A percentile compares a stretch with the other conserved stretches of the same genome.
Evolutionary conservation across 2,113 vertebrate species (phyloP).

Genomic region (Scalopus aquaticus): DNA sequence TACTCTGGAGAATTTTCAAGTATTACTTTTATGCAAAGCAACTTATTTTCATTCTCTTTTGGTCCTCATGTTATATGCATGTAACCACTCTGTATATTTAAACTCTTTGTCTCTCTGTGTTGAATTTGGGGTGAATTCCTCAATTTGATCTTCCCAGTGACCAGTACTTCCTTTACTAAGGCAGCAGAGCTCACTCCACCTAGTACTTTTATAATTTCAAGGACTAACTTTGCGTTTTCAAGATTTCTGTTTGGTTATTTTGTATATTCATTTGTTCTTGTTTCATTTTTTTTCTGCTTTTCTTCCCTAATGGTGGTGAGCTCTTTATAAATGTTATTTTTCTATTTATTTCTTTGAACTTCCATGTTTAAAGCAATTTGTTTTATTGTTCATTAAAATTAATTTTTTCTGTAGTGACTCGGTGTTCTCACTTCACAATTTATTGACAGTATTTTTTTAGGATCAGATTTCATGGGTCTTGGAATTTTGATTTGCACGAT

Average conservation of each 20-base stretch:
- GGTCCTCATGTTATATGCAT: background rate
- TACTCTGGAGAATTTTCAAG: constrained; percentile 3
- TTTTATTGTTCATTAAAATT: constrained; percentile 34
- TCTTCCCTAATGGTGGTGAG: background rate
- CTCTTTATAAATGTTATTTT: background rate
- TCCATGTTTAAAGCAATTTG: constrained; percentile 40
- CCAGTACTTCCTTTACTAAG: background rate
- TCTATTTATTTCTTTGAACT: background rate
- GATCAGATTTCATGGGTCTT: background rate
- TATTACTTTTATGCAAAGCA: background rate
- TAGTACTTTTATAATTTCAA: background rate
- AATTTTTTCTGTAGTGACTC: constrained; percentile 38
- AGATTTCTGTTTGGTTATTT: constrained; percentile 8
- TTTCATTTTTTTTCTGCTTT: constrained; percentile 40
- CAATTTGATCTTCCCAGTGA: background rate
- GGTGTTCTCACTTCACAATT: constrained; percentile 32
- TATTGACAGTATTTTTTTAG: background rate
- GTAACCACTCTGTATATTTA: background rate
- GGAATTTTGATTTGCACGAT: constrained; percentile 34
- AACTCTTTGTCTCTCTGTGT: background rate
- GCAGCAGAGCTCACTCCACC: background rate
- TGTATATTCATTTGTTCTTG: constrained; percentile 3
- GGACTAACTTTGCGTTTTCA: background rate
- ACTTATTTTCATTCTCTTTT: background rate
- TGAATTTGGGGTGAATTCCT: background rate